A percentile compares a stretch with the other conserved stretches of the same genome.
These are phyloP conservation scores for Fratercula arctica DNA, from an alignment of 2,797 vertebrate genomes.

Conservation along the genomic window DNA sequence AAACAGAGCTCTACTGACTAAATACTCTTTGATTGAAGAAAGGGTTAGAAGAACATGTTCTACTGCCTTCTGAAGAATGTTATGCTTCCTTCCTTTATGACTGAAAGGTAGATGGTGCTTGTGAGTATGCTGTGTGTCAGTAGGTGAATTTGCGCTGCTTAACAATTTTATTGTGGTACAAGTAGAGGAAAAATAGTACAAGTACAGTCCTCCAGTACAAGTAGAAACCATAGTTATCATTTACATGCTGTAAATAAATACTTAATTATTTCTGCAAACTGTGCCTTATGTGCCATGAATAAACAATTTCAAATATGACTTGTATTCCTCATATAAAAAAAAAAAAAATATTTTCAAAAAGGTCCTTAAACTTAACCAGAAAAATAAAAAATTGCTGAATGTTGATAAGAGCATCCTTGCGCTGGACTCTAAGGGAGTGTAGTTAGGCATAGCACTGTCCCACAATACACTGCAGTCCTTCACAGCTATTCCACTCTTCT, in stretches of 20 bases:
- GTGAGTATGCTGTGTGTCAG: not conserved
- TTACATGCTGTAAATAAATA: not conserved
- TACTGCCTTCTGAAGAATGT: not conserved
- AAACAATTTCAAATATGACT: not conserved
- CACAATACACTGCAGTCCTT: not conserved
- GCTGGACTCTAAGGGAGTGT: not conserved
- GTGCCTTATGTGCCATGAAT: not conserved
- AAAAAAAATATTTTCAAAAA: not conserved
- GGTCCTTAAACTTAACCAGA: not conserved
- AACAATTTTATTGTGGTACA: not conserved
- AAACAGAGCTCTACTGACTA: not conserved
- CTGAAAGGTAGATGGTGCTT: not conserved
- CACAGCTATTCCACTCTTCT: not conserved
- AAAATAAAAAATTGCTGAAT: not conserved
- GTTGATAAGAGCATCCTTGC: rapidly evolving
- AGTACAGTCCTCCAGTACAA: not conserved
- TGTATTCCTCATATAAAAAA: not conserved
- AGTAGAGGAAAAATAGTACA: not conserved
- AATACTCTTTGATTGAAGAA: not conserved
- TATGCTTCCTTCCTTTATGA: not conserved
- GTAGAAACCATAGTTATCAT: not conserved
- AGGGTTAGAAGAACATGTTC: not conserved
- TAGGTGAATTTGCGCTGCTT: not conserved
- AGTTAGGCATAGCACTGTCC: not conserved
- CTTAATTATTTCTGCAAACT: not conserved